Evolutionary conservation across 2,888 invertebrate genomes (phyloP), one percentile per base, ranked within the genome.

Genomic region (Mimas tiliae): DNA sequence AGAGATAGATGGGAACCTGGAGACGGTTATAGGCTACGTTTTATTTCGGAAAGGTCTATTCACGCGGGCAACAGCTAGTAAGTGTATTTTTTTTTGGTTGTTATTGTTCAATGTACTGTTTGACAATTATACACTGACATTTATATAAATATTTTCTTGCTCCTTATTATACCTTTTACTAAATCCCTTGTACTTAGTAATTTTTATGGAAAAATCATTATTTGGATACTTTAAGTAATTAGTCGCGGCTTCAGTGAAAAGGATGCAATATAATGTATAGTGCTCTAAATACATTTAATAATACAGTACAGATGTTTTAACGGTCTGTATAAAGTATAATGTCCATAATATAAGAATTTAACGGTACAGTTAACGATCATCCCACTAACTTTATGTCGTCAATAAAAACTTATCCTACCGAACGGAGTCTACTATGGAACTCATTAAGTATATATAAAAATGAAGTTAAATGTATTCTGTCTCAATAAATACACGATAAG

Each of bases 311-410:
- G 58, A 58, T 58, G 58, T 58, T 58, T 47, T 27, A 45, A 33
- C 45, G 51, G 16, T 47, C 14, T 4, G 21, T 53, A 38, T 51
- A 38, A 38, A 52, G 16, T 55, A 55, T 58, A 42, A 58, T 63
- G 52, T 52, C 50, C 63, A 34, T 33, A 33, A 63, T 63, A 50
- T 63, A 68, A 64, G 52, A 55, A 58, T 65, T 64, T 68, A 66
- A 67, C 64, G 67, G 67, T 58, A 62, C 47, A 63, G 45, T 68
- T 70, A 68, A 70, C 65, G 70, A 69, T 66, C 58, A 53, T 65
- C 65, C 62, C 58, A 63, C 62, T 33, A 45, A 63, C 48, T 45
- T 63, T 47, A 58, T 58, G 58, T 12, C 58, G 58, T 42, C 58
- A 58, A 58, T 58, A 58, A 58, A 58, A 58, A 42, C 42, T 58